Percentiles rank a stretch among this genome's conserved stretches.
phyloP scores from a whole-genome alignment of 2,888 invertebrate genomes.

The Eudasyphora cyanicolor region DNA sequence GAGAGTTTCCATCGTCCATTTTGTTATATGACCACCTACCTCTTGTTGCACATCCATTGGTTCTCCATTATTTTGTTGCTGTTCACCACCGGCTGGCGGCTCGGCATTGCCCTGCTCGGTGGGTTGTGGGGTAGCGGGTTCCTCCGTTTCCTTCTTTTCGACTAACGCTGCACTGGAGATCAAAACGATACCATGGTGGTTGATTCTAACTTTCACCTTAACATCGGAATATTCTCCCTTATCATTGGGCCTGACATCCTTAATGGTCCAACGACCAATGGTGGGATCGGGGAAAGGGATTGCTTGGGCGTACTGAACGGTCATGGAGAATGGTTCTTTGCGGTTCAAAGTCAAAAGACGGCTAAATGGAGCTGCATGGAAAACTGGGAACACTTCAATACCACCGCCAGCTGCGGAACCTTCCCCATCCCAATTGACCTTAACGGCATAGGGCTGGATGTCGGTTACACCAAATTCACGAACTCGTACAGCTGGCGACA shows the following conservation, averaged over 20 bases:
- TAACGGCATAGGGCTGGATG: constrained; percentile 93
- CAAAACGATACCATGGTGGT: constrained; percentile 94
- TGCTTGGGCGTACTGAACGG: constrained; percentile 89
- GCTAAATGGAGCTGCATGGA: constrained; percentile 95
- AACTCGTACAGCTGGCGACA: constrained; percentile 98
- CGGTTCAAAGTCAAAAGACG: constrained; percentile 96
- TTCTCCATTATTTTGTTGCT: constrained; percentile 77
- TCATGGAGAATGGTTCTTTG: constrained; percentile 92
- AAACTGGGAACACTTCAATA: constrained; percentile 93
- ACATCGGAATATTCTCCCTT: constrained; percentile 97
- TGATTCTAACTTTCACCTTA: constrained; percentile 96
- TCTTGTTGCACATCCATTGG: constrained; percentile 81
- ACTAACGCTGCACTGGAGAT: constrained; percentile 92
- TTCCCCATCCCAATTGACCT: constrained; percentile 89
- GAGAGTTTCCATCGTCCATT: too few relatives aligned
- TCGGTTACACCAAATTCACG: constrained; percentile 97
- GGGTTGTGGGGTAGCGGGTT: constrained; percentile 72
- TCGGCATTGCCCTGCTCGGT: constrained; percentile 72
- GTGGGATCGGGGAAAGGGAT: constrained; percentile 88
- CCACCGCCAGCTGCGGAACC: constrained; percentile 85
- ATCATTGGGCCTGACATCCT: constrained; percentile 90
- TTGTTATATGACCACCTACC: constrained; percentile 74
- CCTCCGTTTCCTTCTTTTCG: constrained; percentile 85
- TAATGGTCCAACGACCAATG: constrained; percentile 91
- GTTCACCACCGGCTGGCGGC: constrained; percentile 71